These are phyloP conservation scores for Heteromurus nitidus DNA, from an alignment of 2,888 invertebrate species.

Conservation along the genomic window DNA sequence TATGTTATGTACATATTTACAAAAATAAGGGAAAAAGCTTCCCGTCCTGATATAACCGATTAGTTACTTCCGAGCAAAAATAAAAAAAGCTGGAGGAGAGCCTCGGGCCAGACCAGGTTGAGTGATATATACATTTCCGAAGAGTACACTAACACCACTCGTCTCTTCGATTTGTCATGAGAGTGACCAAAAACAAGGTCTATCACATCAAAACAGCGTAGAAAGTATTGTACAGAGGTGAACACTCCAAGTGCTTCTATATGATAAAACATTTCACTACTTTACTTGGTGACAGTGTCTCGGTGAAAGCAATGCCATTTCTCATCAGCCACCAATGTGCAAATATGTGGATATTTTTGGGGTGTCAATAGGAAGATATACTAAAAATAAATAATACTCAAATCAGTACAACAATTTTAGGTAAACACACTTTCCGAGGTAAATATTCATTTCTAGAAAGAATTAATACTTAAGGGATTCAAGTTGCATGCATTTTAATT, in stretches of 20 bases:
- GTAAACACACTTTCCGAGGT: too few relatives aligned
- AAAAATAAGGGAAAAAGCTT: too few relatives aligned
- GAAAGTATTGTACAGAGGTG: too few relatives aligned
- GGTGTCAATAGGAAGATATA: neutral
- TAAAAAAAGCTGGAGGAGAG: neutral
- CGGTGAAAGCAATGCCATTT: neutral
- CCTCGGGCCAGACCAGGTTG: neutral
- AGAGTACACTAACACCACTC: conserved; percentile 45
- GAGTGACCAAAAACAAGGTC: conserved; percentile 54
- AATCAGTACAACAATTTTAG: neutral
- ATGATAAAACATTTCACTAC: too few relatives aligned
- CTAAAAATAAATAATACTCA: too few relatives aligned
- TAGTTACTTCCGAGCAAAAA: conserved; percentile 5
- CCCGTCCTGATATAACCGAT: too few relatives aligned
- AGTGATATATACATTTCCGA: too few relatives aligned
- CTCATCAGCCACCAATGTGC: neutral
- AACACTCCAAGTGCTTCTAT: too few relatives aligned
- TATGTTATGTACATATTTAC: neutral
- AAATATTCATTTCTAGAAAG: too few relatives aligned
- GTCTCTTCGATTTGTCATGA: conserved; percentile 58
- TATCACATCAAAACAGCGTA: conserved; percentile 29
- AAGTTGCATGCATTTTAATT: neutral
- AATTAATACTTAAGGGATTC: neutral
- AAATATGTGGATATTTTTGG: conserved; percentile 11
- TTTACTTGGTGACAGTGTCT: conserved; percentile 48